These are phyloP conservation scores for Diplazon laetatorius DNA, from an alignment of 2,888 invertebrate species.

Conservation along the genomic window DNA sequence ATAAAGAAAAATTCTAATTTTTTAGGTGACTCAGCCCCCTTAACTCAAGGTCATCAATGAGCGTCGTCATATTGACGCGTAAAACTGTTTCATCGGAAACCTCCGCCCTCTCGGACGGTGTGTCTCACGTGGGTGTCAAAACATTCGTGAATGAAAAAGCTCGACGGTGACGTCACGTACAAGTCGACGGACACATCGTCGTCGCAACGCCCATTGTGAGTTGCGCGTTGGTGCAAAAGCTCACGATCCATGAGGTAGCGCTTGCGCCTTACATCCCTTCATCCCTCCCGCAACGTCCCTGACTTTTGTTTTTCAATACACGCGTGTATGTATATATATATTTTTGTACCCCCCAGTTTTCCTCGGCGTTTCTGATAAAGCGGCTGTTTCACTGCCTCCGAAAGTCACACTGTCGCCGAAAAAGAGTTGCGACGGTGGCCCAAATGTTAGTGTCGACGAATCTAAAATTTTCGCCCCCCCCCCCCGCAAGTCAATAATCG, in stretches of 20 bases:
- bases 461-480: neutral
- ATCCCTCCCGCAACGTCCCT: slow-evolving; percentile 54
- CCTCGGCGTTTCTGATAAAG: slow-evolving; percentile 59
- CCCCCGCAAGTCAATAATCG: slow-evolving; percentile 23
- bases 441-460: slow-evolving; percentile 50
- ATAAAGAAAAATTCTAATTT: too few species aligned
- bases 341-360: slow-evolving; percentile 42
- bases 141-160: slow-evolving; percentile 71
- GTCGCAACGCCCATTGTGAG: slow-evolving; percentile 23
- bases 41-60: too few species aligned
- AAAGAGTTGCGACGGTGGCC: slow-evolving; percentile 63
- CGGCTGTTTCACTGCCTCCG: slow-evolving; percentile 58
- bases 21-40: too few species aligned
- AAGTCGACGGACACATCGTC: too few species aligned
- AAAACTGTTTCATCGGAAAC: neutral
- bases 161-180: slow-evolving; percentile 70
- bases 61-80: too few species aligned
- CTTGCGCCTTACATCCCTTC: slow-evolving; percentile 72
- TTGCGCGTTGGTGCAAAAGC: slow-evolving; percentile 44
- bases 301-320: slow-evolving; percentile 27
- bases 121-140: slow-evolving; percentile 62
- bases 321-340: slow-evolving; percentile 40
- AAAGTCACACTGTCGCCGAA: slow-evolving; percentile 50
- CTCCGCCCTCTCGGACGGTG: too few species aligned
- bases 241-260: slow-evolving; percentile 76